phyloP scores from a whole-genome alignment of 2,888 invertebrate genomes.

The Epinotia ramella region DNA sequence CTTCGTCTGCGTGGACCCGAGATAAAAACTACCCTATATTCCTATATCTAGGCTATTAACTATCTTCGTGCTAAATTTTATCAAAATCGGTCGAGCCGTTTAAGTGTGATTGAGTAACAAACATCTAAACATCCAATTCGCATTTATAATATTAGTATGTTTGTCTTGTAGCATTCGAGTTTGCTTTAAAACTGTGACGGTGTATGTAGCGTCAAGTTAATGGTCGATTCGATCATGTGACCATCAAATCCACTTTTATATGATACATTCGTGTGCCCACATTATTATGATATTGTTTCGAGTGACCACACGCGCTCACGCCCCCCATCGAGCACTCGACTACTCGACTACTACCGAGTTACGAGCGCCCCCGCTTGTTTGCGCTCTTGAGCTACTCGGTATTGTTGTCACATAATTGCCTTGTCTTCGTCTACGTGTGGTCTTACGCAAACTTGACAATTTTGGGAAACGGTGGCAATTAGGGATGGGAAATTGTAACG shows the following conservation, averaged over 20 bases:
- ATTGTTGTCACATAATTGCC: conserved; percentile 76
- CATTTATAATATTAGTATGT: not conserved
- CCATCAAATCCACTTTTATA: not conserved
- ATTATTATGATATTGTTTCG: conserved; percentile 34
- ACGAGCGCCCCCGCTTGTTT: conserved; percentile 69
- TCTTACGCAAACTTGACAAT: conserved; percentile 44
- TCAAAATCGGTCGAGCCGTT: not conserved
- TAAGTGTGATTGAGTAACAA: not conserved
- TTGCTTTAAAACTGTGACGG: not conserved
- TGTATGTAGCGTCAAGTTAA: not conserved
- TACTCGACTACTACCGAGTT: conserved; percentile 67
- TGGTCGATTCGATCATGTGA: not conserved
- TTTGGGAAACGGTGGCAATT: conserved; percentile 23
- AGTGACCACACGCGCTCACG: conserved; percentile 40
- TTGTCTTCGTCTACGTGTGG: conserved; percentile 56
- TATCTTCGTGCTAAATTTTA: not conserved
- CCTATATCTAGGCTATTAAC: too few species aligned
- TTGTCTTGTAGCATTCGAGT: not conserved
- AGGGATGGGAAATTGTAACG: conserved; percentile 23
- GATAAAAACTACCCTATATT: too few species aligned
- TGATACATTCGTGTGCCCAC: not conserved
- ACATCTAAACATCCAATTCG: too few species aligned
- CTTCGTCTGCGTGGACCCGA: too few species aligned
- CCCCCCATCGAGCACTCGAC: conserved; percentile 33
- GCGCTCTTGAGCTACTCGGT: conserved; percentile 62